These are phyloP conservation scores for Diorhabda elongata DNA, from an alignment of 1,140 invertebrate genomes.

Conservation along the genomic window DNA sequence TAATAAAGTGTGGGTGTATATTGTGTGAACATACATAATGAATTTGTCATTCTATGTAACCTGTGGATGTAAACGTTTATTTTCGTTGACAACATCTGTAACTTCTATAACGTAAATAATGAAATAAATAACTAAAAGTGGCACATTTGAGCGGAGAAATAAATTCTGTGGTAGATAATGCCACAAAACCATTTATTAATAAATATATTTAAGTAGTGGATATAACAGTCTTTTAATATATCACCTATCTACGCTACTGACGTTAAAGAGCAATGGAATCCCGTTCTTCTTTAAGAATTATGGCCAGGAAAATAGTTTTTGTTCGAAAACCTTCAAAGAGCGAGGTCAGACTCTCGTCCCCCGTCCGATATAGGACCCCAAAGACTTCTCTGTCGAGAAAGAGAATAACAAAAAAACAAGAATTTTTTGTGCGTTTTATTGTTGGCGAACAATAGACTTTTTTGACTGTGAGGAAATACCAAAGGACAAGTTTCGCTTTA, in stretches of 20 bases:
- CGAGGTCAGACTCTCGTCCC: constrained; percentile 31
- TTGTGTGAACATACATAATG: no score
- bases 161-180: no score
- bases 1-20: no score
- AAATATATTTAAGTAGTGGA: no score
- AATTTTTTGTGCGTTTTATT: constrained; percentile 34
- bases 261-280: constrained; percentile 33
- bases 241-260: not conserved
- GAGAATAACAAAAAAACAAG: constrained; percentile 34
- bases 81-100: no score
- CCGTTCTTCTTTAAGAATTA: constrained; percentile 34
- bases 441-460: constrained; percentile 27
- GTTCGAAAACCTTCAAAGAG: constrained; percentile 34
- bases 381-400: constrained; percentile 14
- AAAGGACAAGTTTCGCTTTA: constrained; percentile 22
- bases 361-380: constrained; percentile 14
- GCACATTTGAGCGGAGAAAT: no score
- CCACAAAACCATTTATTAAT: no score
- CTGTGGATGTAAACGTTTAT: no score
- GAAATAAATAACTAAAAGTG: no score
- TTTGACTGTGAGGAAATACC: constrained; percentile 26
- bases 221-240: no score
- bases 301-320: constrained; percentile 37
- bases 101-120: no score
- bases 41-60: no score